phyloP scores from a whole-genome alignment of 2,888 invertebrate species.

The Tetrapedia diversipes region DNA sequence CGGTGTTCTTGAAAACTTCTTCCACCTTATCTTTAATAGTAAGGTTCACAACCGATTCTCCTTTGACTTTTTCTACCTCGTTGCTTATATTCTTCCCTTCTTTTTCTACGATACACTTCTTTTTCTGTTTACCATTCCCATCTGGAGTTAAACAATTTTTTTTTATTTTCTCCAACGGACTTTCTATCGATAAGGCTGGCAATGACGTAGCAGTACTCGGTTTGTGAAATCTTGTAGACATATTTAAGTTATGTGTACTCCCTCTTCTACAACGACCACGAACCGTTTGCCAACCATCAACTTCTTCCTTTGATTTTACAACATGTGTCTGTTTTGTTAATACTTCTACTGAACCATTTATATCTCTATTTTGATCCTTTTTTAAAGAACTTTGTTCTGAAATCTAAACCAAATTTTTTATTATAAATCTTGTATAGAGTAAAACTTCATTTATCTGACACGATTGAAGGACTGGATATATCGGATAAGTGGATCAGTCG shows the following conservation, averaged over 20 bases:
- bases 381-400: constrained; percentile 56
- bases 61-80: constrained; percentile 72
- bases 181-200: constrained; percentile 86
- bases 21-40: constrained; percentile 56
- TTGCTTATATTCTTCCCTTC: constrained; percentile 70
- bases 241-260: constrained; percentile 86
- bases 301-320: constrained; percentile 78
- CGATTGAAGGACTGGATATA: too few species aligned
- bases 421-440: not conserved
- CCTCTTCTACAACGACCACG: constrained; percentile 88
- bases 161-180: constrained; percentile 74
- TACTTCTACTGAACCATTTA: constrained; percentile 77
- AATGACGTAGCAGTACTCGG: constrained; percentile 93
- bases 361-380: constrained; percentile 71
- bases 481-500: too few species aligned
- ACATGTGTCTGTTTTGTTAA: constrained; percentile 72
- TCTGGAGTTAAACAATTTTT: constrained; percentile 75
- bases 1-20: constrained; percentile 61
- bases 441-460: too few species aligned
- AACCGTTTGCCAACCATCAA: constrained; percentile 95
- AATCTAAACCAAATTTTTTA: constrained; percentile 49
- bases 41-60: constrained; percentile 50
- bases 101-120: constrained; percentile 70
- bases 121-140: constrained; percentile 66
- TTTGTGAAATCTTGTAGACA: constrained; percentile 90